Base-by-base conservation (phyloP, 2,888 invertebrate genomes). In the Erynnis tages region DNA sequence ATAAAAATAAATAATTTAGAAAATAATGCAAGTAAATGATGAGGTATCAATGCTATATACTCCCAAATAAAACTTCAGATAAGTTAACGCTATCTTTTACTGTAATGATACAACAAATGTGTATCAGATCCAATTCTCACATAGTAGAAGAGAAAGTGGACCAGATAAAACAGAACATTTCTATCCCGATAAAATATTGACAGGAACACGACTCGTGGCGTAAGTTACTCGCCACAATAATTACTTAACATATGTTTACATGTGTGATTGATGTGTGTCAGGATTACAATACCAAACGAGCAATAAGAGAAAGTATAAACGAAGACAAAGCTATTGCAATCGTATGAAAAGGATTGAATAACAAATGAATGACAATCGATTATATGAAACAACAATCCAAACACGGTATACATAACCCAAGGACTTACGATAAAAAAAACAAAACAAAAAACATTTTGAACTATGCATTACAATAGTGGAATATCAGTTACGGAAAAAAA, bases 181-280 rank as follows among this genome's bases (percentile, higher is more conserved):
- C 34, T 35, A 45, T 35, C 8, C 25, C 14, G 45, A 45, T 45
- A 45, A 35, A 4, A 23, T 23, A 35, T 10, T 45, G 45, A 35
- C 45, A 35, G 34, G 6, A 45, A 45, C 45, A 45, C 23, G 45
- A 25, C 34, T 23, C 6, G 25, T n/a, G 7, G 34, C 16, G 32
- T 25, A 34, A 45, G 19, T 25, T 34, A 34, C 25, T 23, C 32
- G 44, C 13, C 11, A 32, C 45, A 34, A 25, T 35, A 46, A 46
- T 35, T 35, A 46, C 35, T 11, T 5, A 23, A 25, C 45, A 46
- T 3, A 44, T 34, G 44, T 32, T 44, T 32, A 46, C 45, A 46
- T 11, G 45, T 46, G 21, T 46, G 45, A 46, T 46, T 35, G 45
- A 46, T 46, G 35, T 16, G 17, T 11, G 34, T 35, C 16, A 44